Conservation (phyloP, 2,797 vertebrate genomes). For the Dicrostonyx torquatus region DNA sequence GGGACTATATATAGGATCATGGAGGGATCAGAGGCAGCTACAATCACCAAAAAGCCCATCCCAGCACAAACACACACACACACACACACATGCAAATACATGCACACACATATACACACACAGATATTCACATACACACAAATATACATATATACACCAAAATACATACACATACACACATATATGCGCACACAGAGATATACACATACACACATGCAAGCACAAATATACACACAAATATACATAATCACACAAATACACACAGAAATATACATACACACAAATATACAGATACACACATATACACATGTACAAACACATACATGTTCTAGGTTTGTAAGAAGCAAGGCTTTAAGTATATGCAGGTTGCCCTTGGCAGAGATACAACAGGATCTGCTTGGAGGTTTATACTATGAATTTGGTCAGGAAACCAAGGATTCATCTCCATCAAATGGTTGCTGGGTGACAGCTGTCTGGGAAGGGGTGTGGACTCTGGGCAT, state of each 20-base stretch:
- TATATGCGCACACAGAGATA: background rate
- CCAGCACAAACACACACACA: background rate
- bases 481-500: background rate
- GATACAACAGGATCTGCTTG: background rate
- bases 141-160: background rate
- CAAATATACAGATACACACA: background rate
- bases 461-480: background rate
- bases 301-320: background rate
- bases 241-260: too few relatives aligned
- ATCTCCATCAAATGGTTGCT: background rate
- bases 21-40: background rate
- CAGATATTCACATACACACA: background rate
- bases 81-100: background rate
- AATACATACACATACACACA: background rate
- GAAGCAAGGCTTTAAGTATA: background rate
- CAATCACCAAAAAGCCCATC: background rate
- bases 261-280: too few relatives aligned
- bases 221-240: background rate
- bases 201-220: background rate
- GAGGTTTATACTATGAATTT: background rate
- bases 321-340: background rate
- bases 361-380: background rate
- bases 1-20: background rate
- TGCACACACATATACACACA: background rate
- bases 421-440: background rate